phyloP scores from a whole-genome alignment of 1,140 invertebrate genomes.

The Delia radicum region DNA sequence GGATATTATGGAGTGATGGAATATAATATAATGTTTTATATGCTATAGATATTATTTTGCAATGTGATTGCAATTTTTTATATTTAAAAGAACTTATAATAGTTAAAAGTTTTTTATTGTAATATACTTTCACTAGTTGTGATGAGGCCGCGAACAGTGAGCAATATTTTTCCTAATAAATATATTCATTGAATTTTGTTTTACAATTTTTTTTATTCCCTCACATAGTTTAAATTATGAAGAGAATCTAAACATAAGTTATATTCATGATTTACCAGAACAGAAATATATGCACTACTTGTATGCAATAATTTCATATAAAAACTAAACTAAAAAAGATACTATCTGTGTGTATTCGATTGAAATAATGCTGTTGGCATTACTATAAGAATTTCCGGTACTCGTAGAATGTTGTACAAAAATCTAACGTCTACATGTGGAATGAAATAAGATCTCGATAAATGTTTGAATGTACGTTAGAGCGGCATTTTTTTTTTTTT shows the following conservation, averaged over 20 bases:
- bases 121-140: too few species aligned
- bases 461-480: background rate
- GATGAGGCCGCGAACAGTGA: too few species aligned
- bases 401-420: background rate
- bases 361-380: constrained; percentile 21
- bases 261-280: background rate
- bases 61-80: too few species aligned
- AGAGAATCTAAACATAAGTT: background rate
- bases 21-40: too few species aligned
- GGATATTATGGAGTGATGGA: too few species aligned
- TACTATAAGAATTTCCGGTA: constrained; percentile 6
- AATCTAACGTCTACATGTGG: background rate
- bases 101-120: too few species aligned
- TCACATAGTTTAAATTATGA: background rate
- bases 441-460: background rate
- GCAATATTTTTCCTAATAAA: too few species aligned
- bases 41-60: too few species aligned
- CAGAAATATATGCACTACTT: background rate
- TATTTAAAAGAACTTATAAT: too few species aligned
- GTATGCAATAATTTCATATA: background rate
- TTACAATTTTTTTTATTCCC: too few species aligned
- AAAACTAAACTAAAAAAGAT: background rate
- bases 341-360: background rate
- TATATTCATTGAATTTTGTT: too few species aligned
- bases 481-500: too few species aligned